Percentiles rank a stretch among this genome's conserved stretches.
phyloP scores from a whole-genome alignment of 2,888 invertebrate genomes.

The Lepetodrilus schrolli region DNA sequence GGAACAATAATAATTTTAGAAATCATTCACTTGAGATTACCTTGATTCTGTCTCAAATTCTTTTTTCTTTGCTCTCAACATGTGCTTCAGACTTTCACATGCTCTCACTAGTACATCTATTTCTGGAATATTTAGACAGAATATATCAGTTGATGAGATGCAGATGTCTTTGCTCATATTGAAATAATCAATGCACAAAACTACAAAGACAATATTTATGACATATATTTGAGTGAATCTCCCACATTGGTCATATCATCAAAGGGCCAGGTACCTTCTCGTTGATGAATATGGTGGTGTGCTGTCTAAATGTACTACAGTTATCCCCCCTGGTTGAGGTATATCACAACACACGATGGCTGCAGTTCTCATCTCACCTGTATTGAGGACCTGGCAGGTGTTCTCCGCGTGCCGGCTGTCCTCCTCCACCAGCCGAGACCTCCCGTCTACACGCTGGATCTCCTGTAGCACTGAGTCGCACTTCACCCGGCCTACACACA shows the following conservation, averaged over 20 bases:
- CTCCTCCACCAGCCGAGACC: conserved; percentile 26
- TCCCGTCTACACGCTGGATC: conserved; percentile 23
- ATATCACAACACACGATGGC: not conserved
- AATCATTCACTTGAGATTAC: not conserved
- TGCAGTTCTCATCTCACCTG: conserved; percentile 21
- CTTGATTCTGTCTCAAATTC: not conserved
- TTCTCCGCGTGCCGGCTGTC: conserved; percentile 5
- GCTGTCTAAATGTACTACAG: too few relatives aligned
- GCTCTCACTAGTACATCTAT: not conserved
- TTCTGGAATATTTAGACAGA: too few relatives aligned
- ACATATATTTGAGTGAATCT: too few relatives aligned
- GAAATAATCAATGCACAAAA: too few relatives aligned
- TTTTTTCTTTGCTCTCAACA: not conserved
- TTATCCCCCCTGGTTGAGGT: too few relatives aligned
- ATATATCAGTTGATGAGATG: too few relatives aligned
- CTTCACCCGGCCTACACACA: conserved; percentile 14
- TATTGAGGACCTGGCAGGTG: conserved; percentile 26
- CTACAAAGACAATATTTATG: too few relatives aligned
- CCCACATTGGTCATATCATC: too few relatives aligned
- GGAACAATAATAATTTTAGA: not conserved
- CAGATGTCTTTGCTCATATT: too few relatives aligned
- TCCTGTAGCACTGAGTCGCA: conserved; percentile 22
- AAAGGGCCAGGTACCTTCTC: too few relatives aligned
- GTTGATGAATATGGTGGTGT: too few relatives aligned
- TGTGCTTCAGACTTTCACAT: not conserved